Evolutionary conservation across 2,797 vertebrate genomes (phyloP), one percentile per base, ranked within the genome.

Genomic region (Lagodon rhomboides): DNA sequence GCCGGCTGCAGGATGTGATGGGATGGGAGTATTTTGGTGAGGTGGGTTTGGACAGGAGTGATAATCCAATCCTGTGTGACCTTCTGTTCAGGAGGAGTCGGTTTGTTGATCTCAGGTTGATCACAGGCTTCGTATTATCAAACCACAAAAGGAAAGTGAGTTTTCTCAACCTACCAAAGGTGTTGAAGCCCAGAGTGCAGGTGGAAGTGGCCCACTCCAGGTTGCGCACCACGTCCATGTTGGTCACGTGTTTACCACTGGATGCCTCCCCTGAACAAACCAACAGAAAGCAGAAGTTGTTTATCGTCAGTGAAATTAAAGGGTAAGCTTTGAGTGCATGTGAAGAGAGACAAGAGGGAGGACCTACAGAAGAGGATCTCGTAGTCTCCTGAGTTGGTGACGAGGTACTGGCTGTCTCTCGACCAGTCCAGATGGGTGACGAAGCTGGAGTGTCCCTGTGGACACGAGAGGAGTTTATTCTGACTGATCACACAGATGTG

Each of bases 301-400:
- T 43, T 16, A 17, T 4, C 30, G 20, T 3, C 16, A 11, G 10
- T 38, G 5, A 20, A 25, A 25, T 18, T 0, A 12, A 60, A 60
- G 17, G 12, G 6, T 1, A 10, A 60, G 13, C 5, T 9, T 0
- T 0, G 1, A 4, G 16, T 22, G 22, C 2, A 2, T 44, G 41
- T 44, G 50, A 68, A 13, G 46, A 54, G 49, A 65, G 17, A 25
- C 0, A 23, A 0, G 5, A 34, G 0, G 34, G 3, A 12, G 0
- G 16, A 90, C 97, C 90, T 80, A 98, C 97, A 98, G 92, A 95
- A 98, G 79, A 98, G 95, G 90, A 97, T 97, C 90, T 98, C 97
- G 53, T 98, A 98, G 93, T 98, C 97, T 75, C 97, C 97, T 38
- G 97, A 97, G 94, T 98, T 98, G 92, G 97, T 97, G 87, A 97